Base-by-base conservation (phyloP, 1,140 invertebrate genomes). In the Megalonaias nervosa region DNA sequence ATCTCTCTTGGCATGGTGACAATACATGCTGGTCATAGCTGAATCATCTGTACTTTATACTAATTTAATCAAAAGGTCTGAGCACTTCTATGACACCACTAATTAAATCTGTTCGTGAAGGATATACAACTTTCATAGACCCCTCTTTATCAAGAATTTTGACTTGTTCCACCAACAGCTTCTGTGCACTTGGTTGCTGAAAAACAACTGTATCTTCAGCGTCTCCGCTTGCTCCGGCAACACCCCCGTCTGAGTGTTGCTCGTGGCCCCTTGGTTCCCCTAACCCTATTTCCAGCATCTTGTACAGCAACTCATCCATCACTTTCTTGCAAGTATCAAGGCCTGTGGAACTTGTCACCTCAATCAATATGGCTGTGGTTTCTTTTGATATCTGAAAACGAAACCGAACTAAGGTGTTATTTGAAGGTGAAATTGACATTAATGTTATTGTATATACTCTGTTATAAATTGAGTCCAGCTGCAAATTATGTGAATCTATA, bases 281-380 rank as follows among this genome's bases (percentile, higher is more conserved):
- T 17, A 92, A 58, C 12, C 85, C 88, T 48, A 93, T 91, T 61
- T 92, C 82, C 6, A 95, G 83, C 69, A 93, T 92, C 81, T 94
- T 93, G 59, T 92, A 92, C 11, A 96, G 86, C 17, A 95, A 88
- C 71, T 92, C 90, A 85, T 95, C 93, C 91, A 95, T 90, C 0
- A 95, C 93, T 80, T 93, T 93, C 88, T 94, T 94, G 88, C 95
- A 95, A 62, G 93, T 89, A 58, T 92, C 92, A 64, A 94, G 91
- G 11, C 93, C 94, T n/a, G 90, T 84, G 21, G 93, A 91, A 77
- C 95, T 95, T 1, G 95, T 96, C 48, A 96, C 95, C 90, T 96
- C 95, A 38, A 96, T 88, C 56, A 96, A 90, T 85, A 96, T 93
- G n/a, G 92, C 87, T 80, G 92, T 94, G 26, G 94, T 95, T 6